Evolutionary conservation across 2,113 vertebrate genomes (phyloP), one percentile per base, ranked within the genome.

Genomic region (Silurus glanis): DNA sequence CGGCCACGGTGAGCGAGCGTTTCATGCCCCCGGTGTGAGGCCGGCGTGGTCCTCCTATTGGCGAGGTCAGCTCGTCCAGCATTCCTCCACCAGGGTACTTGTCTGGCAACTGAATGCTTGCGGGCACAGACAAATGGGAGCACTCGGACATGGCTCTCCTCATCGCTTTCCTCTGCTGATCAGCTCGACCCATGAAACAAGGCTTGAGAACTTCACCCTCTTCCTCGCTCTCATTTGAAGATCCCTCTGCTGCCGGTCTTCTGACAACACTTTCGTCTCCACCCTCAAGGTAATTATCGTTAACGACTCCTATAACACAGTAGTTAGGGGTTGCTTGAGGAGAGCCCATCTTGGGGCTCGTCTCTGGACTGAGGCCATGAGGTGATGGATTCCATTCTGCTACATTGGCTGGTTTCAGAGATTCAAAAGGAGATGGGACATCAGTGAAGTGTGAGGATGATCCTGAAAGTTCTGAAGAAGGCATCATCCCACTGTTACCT

Each of bases 121-220:
- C 94, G n/a, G 97, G 98, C 9, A 98, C 97, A 0, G 96, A 96
- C 85, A 99, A 94, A 91, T 97, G 98, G 37, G 97, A 97, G 90
- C 97, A 97, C 87, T 99, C 98, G 0, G 98, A 99, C 95, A 99
- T 96, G 0, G 98, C 97, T 45, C 97, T 95, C 21, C 96, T 93
- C 95, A 99, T 96, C 0, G 95, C 96, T 91, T 97, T 97, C 88
- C 97, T 95, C 91, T 97, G 97, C 81, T 95, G 95, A 81, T 96
- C 93, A 45, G 93, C 94, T 83, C 95, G 94, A 71, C 93, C 90
- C 95, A 96, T 53, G 87, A 94, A 1, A 66, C 90, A 88, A 0
- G 93, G 95, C 89, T 90, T 91, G 86, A 91, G 87, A 81, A 95
- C 91, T 7, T 89, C 90, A 2, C 90, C 87, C 45, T 90, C 91